phyloP scores from a whole-genome alignment of 1,140 invertebrate genomes.

The Bombyx mandarina region DNA sequence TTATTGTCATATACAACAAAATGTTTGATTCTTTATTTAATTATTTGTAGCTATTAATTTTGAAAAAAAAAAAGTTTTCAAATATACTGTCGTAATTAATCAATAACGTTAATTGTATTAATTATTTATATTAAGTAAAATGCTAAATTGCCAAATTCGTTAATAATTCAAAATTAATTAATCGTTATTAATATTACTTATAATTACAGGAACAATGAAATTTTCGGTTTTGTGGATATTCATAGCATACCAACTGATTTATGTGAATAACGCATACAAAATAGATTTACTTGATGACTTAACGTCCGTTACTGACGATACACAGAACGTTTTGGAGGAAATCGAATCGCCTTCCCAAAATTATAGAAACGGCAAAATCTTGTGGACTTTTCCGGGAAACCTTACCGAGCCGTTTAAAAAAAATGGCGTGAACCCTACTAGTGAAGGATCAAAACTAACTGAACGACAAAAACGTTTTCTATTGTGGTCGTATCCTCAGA shows the following conservation, averaged over 20 bases:
- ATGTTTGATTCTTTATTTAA: neutral
- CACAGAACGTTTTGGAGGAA: constrained; percentile 20
- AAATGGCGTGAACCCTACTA: constrained; percentile 2
- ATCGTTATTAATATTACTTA: no score
- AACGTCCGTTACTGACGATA: constrained; percentile 28
- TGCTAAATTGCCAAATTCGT: neutral
- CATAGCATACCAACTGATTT: neutral
- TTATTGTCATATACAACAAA: neutral
- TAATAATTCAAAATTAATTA: neutral
- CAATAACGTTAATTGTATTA: neutral
- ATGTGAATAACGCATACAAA: constrained; percentile 3
- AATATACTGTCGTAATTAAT: neutral
- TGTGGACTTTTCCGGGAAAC: constrained; percentile 43
- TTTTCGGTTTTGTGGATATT: neutral
- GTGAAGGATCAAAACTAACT: constrained; percentile 1
- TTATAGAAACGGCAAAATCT: constrained; percentile 30
- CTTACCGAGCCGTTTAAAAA: constrained; percentile 2
- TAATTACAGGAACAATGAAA: neutral
- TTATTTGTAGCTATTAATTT: neutral
- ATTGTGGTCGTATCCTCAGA: constrained; percentile 40
- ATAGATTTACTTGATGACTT: constrained; percentile 32
- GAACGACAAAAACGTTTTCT: constrained; percentile 31
- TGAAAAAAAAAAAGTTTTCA: neutral
- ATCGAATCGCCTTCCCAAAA: constrained; percentile 13
- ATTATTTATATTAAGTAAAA: neutral